These are phyloP conservation scores for Ophioninae sp. DNA, from an alignment of 2,888 invertebrate genomes.

Conservation along the genomic window DNA sequence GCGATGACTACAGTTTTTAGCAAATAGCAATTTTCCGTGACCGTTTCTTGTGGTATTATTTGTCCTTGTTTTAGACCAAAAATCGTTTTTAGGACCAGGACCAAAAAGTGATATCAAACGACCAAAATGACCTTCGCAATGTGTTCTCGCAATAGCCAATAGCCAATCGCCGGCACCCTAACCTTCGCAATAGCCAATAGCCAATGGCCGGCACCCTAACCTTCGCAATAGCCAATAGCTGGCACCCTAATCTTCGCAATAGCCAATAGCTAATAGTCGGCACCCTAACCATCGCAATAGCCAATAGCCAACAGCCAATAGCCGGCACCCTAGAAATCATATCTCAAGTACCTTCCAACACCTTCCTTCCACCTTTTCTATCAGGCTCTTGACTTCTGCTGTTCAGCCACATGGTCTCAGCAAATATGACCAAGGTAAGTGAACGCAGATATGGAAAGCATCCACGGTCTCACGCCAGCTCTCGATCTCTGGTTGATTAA, in stretches of 20 bases:
- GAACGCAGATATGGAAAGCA: slow-evolving; percentile 35
- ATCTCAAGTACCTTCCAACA: background rate
- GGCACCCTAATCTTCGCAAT: background rate
- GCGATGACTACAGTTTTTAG: background rate
- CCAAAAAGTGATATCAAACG: too few species aligned
- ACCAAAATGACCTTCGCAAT: background rate
- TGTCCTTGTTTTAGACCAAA: too few species aligned
- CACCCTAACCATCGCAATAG: background rate
- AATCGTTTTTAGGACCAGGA: too few species aligned
- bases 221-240: background rate
- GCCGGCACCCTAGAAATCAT: background rate
- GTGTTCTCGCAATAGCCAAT: background rate
- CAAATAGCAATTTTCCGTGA: too few species aligned
- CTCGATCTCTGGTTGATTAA: slow-evolving; percentile 71
- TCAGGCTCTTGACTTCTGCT: too few species aligned
- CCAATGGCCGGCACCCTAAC: too few species aligned
- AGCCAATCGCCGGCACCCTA: background rate
- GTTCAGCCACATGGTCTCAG: background rate
- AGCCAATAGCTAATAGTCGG: background rate
- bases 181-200: too few species aligned
- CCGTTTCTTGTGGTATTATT: too few species aligned
- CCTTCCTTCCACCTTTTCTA: too few species aligned
- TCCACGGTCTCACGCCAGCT: slow-evolving; percentile 30
- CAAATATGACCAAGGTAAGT: background rate
- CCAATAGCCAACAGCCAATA: background rate